Conservation (phyloP, 92 coral and sea anemone species). For the Porites rus region DNA sequence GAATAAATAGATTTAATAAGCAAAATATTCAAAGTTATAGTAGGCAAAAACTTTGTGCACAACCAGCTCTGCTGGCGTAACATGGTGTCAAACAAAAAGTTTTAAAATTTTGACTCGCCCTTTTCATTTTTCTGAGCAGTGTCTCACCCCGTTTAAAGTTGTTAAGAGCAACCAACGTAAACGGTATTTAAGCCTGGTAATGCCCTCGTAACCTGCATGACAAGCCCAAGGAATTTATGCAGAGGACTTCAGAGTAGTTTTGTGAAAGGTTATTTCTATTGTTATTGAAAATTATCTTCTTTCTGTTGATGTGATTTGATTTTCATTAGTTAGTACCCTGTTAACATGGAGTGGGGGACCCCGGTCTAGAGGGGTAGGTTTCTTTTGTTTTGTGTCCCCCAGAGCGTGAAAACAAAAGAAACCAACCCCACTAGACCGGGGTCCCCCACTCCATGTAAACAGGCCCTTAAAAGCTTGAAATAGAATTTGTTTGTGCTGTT, state of each 20-base stretch:
- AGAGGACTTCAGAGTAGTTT: neutral
- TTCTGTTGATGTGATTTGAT: neutral
- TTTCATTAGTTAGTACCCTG: neutral
- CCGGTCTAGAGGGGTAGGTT: no score
- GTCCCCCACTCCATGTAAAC: no score
- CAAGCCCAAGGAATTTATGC: neutral
- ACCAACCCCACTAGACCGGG: no score
- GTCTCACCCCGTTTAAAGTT: neutral
- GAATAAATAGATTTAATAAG: neutral
- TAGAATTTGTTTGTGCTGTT: neutral
- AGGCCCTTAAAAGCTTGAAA: no score
- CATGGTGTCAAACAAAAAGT: neutral
- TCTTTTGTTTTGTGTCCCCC: no score
- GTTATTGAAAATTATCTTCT: neutral
- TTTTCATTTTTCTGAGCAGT: no score
- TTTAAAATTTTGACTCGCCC: neutral
- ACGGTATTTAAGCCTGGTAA: neutral
- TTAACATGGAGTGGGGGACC: no score
- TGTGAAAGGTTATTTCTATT: neutral
- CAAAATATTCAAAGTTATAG: neutral
- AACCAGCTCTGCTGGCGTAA: neutral
- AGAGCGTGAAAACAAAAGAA: no score
- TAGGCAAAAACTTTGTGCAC: neutral
- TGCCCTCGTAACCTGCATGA: neutral
- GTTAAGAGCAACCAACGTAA: neutral